These are phyloP conservation scores for Trichogramma pretiosum DNA, from an alignment of 1,140 invertebrate genomes.

Conservation along the genomic window DNA sequence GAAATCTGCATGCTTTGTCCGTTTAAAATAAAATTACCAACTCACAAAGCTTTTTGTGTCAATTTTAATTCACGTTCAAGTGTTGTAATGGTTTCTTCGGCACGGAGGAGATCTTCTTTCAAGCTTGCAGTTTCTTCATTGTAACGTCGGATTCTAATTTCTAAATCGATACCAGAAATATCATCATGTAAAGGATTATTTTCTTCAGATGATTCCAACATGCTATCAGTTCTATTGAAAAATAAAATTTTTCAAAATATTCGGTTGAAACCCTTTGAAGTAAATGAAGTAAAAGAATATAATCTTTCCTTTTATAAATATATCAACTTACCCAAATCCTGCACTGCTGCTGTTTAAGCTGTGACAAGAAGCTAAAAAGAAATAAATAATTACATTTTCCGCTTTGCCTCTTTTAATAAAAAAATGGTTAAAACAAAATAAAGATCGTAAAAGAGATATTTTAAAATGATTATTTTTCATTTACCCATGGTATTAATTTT, in stretches of 20 bases:
- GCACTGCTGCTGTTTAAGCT: constrained; percentile 15
- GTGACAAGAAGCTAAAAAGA: constrained; percentile 14
- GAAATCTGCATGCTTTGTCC: background rate
- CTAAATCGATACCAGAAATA: constrained; percentile 14
- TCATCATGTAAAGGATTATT: constrained; percentile 8
- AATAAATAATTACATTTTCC: background rate
- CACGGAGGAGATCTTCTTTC: constrained; percentile 19
- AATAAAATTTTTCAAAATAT: background rate
- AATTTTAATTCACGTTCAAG: constrained; percentile 1
- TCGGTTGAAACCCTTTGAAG: background rate
- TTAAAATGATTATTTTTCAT: too few species aligned
- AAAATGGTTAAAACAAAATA: background rate
- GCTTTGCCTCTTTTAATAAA: background rate
- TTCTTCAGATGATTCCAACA: constrained; percentile 17
- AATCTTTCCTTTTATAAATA: background rate
- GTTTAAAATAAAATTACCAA: constrained; percentile 2
- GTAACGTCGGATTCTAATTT: constrained; percentile 18
- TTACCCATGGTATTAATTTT: constrained; percentile 13
- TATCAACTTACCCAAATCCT: constrained; percentile 13
- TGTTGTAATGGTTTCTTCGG: constrained; percentile 16
- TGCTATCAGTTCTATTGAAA: constrained; percentile 13
- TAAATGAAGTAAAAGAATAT: background rate
- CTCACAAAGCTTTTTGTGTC: constrained; percentile 6
- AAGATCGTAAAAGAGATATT: background rate
- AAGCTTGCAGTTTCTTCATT: constrained; percentile 23